Evolutionary conservation across 2,888 invertebrate genomes (phyloP), one percentile per base, ranked within the genome.

Genomic region (Oeneis ivallda): DNA sequence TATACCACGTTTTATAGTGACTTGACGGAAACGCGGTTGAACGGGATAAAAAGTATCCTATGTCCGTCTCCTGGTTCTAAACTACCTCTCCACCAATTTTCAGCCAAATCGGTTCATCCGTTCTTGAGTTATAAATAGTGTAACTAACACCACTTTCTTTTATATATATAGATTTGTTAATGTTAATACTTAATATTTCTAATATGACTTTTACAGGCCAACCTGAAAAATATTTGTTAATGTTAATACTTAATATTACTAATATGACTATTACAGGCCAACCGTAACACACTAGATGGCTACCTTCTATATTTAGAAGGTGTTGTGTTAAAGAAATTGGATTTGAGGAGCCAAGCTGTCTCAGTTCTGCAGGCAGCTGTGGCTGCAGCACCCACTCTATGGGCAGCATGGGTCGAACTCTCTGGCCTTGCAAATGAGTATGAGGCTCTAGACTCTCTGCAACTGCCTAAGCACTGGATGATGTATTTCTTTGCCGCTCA

Each of bases 361-460:
- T 94, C 96, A 72, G 93, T 96, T 57, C 92, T 99, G 50, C 93
- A 96, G 19, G 95, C 96, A 76, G 94, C 98, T 0, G 94, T 98
- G 11, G 94, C 95, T 66, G 92, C 94, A 50, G 94, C 95, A 63
- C 98, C 98, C 0, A 94, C 97, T 77, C 94, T 98, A 68, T 99
- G 99, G 99, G 96, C 97, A 50, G 96, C 98, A 0, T 99, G 99
- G 97, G 92, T 97, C 43, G 98, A 99, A 83, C 89, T 99, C 13
- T 96, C 98, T 0, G 94, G 96, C 9, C 89, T 99, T 1, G 95
- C 99, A 62, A 94, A 95, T 70, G 96, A 97, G 76, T 95, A 95
- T 84, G 96, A 96, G 76, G 96, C 95, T 60, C 80, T 96, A 19
- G 93, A 94, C 67, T 91, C 93, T 3, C 80, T 95, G 5, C 92